Evolutionary conservation across 2,888 invertebrate species (phyloP), one percentile per base, ranked within the genome.

Genomic region (Lacanobia wlatinum): DNA sequence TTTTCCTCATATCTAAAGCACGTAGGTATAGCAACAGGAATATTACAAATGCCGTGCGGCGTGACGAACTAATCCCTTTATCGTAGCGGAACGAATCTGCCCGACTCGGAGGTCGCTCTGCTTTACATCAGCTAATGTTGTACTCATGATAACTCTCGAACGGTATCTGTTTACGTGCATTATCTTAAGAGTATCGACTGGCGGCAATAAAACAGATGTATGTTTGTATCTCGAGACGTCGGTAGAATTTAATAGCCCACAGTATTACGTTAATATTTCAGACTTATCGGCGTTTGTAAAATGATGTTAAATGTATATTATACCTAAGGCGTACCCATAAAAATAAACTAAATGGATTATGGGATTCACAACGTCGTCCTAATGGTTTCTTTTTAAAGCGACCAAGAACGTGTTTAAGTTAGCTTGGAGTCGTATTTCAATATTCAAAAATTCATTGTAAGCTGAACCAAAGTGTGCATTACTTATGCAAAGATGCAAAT

Each of bases 61-160:
- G 90, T 91, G 90, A 91, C 92, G 91, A 87, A 77, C 88, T 93
- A 94, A 93, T 94, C 93, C 91, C 90, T 93, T 94, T 94, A 95
- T 95, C 94, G 91, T 90, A 88, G 90, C 90, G 92, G 89, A 94
- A 93, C 94, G 90, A 92, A 93, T 92, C 89, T 87, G 84, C 87
- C 83, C 78, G 82, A 78, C 87, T 88, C 86, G 85, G 89, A 90
- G 89, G 90, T 89, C 88, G 92, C 87, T 92, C 93, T 94, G 93
- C 89, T 93, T 92, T 92, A 91, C 89, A 93, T 94, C 93, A 93
- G 85, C 89, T 89, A 87, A 90, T 88, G 84, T 87, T 87, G 82
- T 90, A 87, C 87, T 88, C 87, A 86, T 87, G 89, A 92, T 92
- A 91, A 89, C 89, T 91, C 90, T 90, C 84, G 86, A 88, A 82